Evolutionary conservation across 2,113 vertebrate genomes (phyloP), one percentile per base, ranked within the genome.

Genomic region (Capreolus pygargus): DNA sequence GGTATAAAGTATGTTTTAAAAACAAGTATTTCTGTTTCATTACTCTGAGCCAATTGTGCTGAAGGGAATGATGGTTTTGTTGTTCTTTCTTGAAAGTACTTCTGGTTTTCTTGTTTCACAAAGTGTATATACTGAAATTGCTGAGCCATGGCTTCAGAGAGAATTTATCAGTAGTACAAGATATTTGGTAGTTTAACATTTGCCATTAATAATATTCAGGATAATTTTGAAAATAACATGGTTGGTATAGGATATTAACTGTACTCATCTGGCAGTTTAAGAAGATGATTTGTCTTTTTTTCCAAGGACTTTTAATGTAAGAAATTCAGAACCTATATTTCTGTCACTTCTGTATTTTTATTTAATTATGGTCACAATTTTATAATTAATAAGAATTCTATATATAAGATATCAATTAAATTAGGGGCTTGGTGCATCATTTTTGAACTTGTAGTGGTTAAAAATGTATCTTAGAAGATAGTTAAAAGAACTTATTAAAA

Each of bases 401-500:
- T 96, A 82, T 10, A 60, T 89, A 93, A 88, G 74, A 47, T 74
- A 87, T 70, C 86, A 96, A 82, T 94, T 95, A 93, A 97, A 88
- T 67, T 57, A 85, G 78, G 45, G 81, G n/a, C 15, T 86, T 96
- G 84, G 36, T 88, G 67, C 52, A 84, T 97, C 5, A 8, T 79
- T 96, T 95, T 94, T 97, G 93, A 94, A 86, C 74, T 95, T 89
- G 61, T 74, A 93, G 52, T 97, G 74, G 79, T 97, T 96, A 94
- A 97, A 95, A 96, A 96, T 94, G 30, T 47, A 83, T 98, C 84
- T 92, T 81, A 81, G 78, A 64, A 95, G 61, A 76, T 45, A 88
- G 70, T 96, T 97, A 95, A 97, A 97, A 96, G 93, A 93, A 76
- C 84, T 90, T 96, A 86, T 36, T 97, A 47, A 96, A 97, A 97